Conservation (phyloP, 2,888 invertebrate species). For the Diachrysia chrysitis region DNA sequence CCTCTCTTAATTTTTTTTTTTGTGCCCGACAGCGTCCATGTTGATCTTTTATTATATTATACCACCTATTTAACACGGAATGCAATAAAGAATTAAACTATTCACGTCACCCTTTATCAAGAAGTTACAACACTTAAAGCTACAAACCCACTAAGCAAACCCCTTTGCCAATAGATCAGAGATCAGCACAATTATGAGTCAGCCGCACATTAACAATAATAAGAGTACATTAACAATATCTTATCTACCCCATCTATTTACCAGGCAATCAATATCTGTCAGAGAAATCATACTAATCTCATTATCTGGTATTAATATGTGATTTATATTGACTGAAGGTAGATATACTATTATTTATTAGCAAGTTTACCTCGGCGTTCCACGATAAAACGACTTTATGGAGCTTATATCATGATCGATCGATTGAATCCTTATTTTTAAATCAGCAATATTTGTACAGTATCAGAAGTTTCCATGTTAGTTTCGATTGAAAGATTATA, state of each 20-base stretch:
- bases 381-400: slow-evolving; percentile 60
- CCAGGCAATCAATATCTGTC: slow-evolving; percentile 74
- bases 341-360: slow-evolving; percentile 66
- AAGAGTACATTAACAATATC: slow-evolving; percentile 52
- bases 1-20: too few relatives aligned
- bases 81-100: too few relatives aligned
- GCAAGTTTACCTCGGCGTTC: slow-evolving; percentile 54
- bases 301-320: slow-evolving; percentile 76
- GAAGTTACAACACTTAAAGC: background rate
- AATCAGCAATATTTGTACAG: slow-evolving; percentile 52
- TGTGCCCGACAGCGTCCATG: too few relatives aligned
- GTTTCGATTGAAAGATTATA: slow-evolving; percentile 38
- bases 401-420: slow-evolving; percentile 64
- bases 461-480: slow-evolving; percentile 49
- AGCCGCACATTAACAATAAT: slow-evolving; percentile 35
- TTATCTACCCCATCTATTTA: slow-evolving; percentile 55
- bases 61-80: too few relatives aligned
- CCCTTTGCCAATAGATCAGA: slow-evolving; percentile 20
- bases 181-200: slow-evolving; percentile 24
- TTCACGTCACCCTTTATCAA: too few relatives aligned
- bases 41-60: too few relatives aligned
- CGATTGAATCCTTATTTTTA: slow-evolving; percentile 45
- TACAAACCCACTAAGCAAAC: background rate
- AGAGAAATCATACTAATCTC: slow-evolving; percentile 70
- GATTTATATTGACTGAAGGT: slow-evolving; percentile 73